A percentile compares a stretch with the other conserved stretches of the same genome.
These are phyloP conservation scores for Nannobrachium achirus DNA, from an alignment of 2,113 vertebrate species.

Conservation along the genomic window DNA sequence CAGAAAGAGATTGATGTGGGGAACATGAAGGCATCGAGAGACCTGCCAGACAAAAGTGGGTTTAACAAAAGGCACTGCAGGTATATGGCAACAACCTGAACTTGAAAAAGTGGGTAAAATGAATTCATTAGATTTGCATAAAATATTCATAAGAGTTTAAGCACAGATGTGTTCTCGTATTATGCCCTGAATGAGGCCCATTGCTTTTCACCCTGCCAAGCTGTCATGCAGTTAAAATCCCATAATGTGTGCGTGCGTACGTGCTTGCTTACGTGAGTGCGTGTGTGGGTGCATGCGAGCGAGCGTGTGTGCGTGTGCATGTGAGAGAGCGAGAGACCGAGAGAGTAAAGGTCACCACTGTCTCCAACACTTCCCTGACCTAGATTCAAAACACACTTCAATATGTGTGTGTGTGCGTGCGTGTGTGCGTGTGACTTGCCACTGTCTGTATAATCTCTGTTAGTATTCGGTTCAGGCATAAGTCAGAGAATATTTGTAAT, in stretches of 20 bases:
- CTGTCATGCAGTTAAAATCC: too few relatives aligned
- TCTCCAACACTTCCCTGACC: conserved; percentile 47
- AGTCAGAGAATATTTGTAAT: conserved; percentile 61
- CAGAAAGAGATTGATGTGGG: conserved; percentile 54
- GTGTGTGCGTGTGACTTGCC: conserved; percentile 18
- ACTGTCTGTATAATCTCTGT: conserved; percentile 54
- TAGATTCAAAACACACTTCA: conserved; percentile 43
- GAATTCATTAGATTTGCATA: too few relatives aligned
- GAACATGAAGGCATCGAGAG: conserved; percentile 21
- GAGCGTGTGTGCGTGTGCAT: neutral
- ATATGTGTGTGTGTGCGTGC: conserved; percentile 23
- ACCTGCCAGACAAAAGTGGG: conserved; percentile 16
- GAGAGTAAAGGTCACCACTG: conserved; percentile 46
- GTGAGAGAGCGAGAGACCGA: too few relatives aligned
- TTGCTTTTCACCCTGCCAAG: too few relatives aligned
- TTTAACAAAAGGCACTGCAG: neutral
- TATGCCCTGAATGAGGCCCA: too few relatives aligned
- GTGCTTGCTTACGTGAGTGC: conserved; percentile 7
- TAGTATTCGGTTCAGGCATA: conserved; percentile 56
- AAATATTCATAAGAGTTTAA: too few relatives aligned
- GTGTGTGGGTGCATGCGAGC: too few relatives aligned
- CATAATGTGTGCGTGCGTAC: too few relatives aligned
- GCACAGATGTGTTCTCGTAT: too few relatives aligned
- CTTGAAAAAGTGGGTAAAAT: too few relatives aligned
- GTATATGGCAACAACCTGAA: neutral